Conservation (phyloP, 1,140 invertebrate species). For the Trichonephila clavata region DNA sequence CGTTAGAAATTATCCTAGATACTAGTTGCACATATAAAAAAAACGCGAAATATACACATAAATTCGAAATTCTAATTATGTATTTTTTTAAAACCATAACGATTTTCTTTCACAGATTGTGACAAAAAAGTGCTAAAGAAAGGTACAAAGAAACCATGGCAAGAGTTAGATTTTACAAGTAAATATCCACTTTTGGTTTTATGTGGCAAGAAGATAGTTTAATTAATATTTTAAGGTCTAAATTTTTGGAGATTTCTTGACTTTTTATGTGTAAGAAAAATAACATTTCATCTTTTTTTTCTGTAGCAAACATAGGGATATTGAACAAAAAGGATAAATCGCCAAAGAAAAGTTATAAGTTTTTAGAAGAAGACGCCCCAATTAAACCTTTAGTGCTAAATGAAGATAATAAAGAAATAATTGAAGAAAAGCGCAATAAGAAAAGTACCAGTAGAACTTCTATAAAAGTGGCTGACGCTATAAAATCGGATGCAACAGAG, state of each 20-base stretch:
- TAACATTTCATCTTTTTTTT: too few species aligned
- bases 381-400: not conserved
- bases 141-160: conserved; percentile 31
- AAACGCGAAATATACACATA: too few species aligned
- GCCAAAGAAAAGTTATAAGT: not conserved
- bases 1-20: too few species aligned
- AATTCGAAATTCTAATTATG: too few species aligned
- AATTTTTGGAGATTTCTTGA: too few species aligned
- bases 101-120: not conserved
- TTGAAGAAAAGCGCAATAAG: not conserved
- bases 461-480: not conserved
- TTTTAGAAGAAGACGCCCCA: not conserved
- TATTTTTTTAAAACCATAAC: not conserved
- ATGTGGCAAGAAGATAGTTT: too few species aligned
- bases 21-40: too few species aligned
- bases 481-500: not conserved
- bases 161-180: conserved; percentile 38
- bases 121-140: not conserved
- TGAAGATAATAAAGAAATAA: not conserved
- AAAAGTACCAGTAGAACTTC: not conserved
- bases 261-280: too few species aligned
- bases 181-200: not conserved
- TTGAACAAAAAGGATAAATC: not conserved
- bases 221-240: too few species aligned
- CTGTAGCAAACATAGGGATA: not conserved